Evolutionary conservation across 1,140 invertebrate genomes (phyloP).

Genomic region (Brachionus asplanchnoidis): DNA sequence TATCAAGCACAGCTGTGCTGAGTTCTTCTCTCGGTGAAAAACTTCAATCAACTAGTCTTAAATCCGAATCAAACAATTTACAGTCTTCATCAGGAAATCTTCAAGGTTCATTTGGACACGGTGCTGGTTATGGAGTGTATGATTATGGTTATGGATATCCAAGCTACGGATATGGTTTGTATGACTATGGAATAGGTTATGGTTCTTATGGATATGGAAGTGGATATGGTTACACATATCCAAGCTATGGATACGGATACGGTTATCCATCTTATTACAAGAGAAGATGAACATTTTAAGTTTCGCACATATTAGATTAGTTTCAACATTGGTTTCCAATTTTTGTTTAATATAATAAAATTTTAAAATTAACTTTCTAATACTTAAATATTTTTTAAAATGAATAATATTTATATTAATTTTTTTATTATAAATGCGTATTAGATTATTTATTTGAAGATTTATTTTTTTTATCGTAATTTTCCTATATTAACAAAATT

Average conservation of each 20-base stretch:
- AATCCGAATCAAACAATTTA: not conserved
- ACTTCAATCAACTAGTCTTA: not conserved
- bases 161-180: not conserved
- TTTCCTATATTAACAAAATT: too few species aligned
- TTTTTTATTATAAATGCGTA: too few species aligned
- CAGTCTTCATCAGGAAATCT: not conserved
- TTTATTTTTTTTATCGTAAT: too few species aligned
- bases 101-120: not conserved
- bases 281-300: not conserved
- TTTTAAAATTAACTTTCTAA: not conserved
- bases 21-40: not conserved
- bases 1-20: not conserved
- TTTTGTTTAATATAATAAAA: not conserved
- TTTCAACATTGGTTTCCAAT: too few species aligned
- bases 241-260: not conserved
- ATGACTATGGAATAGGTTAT: not conserved
- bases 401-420: too few species aligned
- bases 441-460: too few species aligned
- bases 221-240: not conserved
- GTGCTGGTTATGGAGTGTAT: not conserved
- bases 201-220: not conserved
- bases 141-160: not conserved
- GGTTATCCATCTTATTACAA: not conserved
- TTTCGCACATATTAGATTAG: too few species aligned
- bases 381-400: too few species aligned